Evolutionary conservation across 1,140 invertebrate species (phyloP), one percentile per base, ranked within the genome.

Genomic region (Diorhabda elongata): DNA sequence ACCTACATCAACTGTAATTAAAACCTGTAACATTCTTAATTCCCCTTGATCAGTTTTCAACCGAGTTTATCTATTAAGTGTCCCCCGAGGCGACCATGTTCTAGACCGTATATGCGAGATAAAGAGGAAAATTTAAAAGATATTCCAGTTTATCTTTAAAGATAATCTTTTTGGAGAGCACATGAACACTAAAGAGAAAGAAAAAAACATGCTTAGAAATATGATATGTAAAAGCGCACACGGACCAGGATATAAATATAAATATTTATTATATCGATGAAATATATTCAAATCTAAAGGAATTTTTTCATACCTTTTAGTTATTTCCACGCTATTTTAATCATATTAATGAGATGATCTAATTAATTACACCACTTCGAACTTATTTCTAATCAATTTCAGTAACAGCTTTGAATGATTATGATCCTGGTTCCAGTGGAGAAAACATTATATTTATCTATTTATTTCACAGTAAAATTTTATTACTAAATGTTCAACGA

Each of bases 1-100:
- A 64, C 45, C 63, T 64, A 44, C 45, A n/a, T 64, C 63, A 44
- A 9, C 63, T 42, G 52, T 64, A 56, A 64, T 64, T 56, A 64
- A 64, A 52, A 64, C 44, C 45, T 52, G 47, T 64, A 64, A 64
- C 63, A 64, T 44, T 57, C 45, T 64, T 64, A 64, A 64, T 64
- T 64, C 43, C 63, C 56, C 61, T 26, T 44, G 61, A 62, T 62
- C 42, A 62, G 42, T 62, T 62, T 62, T 26, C 44, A 62, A 42
- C 61, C 44, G 42, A 47, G 44, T 64, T 64, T 52, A 64, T 64
- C 63, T 64, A 57, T 64, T 64, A 56, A 42, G 43, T 64, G 63
- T 64, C 63, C 63, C 63, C 63, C 11, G 45, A 26, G 63, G 63
- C 63, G 11, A 9, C 6, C 45, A 42, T 56, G 45, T 43, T 45